phyloP scores from a whole-genome alignment of 2,888 invertebrate genomes.

The Carpatolechia fugitivella region DNA sequence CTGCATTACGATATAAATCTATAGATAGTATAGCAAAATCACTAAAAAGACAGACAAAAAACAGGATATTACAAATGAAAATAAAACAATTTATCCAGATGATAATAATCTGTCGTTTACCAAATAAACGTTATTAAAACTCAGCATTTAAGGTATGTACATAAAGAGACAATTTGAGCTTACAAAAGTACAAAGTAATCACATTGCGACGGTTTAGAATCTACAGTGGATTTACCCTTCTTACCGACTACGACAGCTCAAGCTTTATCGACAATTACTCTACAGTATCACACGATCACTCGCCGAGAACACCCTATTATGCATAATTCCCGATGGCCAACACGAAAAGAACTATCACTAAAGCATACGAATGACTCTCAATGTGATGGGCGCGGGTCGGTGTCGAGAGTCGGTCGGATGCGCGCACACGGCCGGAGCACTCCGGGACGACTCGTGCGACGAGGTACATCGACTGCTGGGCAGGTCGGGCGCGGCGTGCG shows the following conservation, averaged over 20 bases:
- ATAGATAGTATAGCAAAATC: conserved; percentile 37
- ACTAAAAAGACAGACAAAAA: conserved; percentile 33
- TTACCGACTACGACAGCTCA: conserved; percentile 73
- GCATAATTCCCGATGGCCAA: conserved; percentile 67
- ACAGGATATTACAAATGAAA: conserved; percentile 38
- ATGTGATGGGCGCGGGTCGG: no score
- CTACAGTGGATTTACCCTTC: conserved; percentile 73
- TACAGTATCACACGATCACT: conserved; percentile 72
- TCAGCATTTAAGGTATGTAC: conserved; percentile 70
- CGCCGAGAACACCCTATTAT: conserved; percentile 70
- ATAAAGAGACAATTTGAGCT: conserved; percentile 74
- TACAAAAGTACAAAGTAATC: conserved; percentile 78
- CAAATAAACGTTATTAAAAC: conserved; percentile 57
- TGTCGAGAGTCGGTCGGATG: no score
- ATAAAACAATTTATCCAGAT: conserved; percentile 63
- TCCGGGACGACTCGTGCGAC: no score
- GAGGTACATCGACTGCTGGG: no score
- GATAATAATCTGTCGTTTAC: conserved; percentile 60
- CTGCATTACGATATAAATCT: conserved; percentile 15
- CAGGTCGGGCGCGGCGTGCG: no score
- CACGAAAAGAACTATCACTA: no score
- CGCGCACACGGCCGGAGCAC: no score
- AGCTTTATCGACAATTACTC: conserved; percentile 70
- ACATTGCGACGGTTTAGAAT: conserved; percentile 72
- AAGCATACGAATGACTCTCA: no score